phyloP scores from a whole-genome alignment of 2,113 vertebrate genomes.

The Aptenodytes forsteri region DNA sequence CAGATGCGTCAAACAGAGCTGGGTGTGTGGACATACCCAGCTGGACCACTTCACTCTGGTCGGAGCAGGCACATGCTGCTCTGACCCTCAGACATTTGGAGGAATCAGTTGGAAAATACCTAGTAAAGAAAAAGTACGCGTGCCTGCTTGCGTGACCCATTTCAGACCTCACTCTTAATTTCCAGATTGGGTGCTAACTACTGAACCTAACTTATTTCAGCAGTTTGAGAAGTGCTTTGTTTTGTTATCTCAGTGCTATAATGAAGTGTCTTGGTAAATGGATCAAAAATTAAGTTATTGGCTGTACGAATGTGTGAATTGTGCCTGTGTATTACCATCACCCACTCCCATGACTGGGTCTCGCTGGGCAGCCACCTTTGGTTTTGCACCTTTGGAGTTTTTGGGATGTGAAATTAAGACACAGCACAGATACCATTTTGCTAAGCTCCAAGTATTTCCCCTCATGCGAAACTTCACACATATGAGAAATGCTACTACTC shows the following conservation, averaged over 20 bases:
- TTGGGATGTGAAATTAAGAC: neutral
- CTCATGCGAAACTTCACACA: neutral
- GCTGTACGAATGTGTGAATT: neutral
- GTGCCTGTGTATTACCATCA: neutral
- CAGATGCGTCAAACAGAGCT: accelerated
- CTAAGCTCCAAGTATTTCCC: neutral
- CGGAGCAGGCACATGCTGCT: neutral
- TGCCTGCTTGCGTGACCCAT: neutral
- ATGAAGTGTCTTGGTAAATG: neutral
- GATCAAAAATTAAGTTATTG: neutral
- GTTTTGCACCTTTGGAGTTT: neutral
- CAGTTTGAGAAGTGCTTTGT: neutral
- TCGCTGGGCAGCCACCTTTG: neutral
- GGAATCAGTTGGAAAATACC: neutral
- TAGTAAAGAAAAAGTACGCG: neutral
- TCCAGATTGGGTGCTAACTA: neutral
- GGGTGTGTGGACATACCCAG: accelerated
- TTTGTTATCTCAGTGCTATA: neutral
- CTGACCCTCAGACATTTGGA: neutral
- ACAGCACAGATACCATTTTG: neutral
- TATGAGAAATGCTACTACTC: neutral
- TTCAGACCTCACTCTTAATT: neutral
- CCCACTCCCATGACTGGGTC: accelerated
- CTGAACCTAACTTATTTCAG: neutral
- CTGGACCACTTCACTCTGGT: neutral